Base-by-base conservation (phyloP, 2,888 invertebrate species). In the Siphlonurus alternatus region DNA sequence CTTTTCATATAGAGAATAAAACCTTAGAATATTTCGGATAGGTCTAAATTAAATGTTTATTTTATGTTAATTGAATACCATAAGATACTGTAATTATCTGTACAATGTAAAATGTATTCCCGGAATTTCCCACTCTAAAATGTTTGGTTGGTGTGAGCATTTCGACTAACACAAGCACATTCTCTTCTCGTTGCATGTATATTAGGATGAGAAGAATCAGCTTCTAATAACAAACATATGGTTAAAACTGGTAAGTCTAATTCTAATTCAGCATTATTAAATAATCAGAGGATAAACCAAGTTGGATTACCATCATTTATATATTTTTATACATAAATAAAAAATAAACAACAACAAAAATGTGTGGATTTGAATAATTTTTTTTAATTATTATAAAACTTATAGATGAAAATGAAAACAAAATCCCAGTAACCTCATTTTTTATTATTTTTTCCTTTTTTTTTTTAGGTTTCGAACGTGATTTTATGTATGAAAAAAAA, bases 171-270 rank as follows among this genome's bases (percentile, higher is more conserved):
- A 65, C 63, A 65, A 61, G 66, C 67, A 69, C 71, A 67, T 70
- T 72, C 71, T 73, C 72, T 74, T 85, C 83, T 70, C 84, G 67
- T 68, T 69, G 69, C 69, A 70, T 71, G 69, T 68, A 66, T 67
- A 68, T 69, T 72, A 94, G 93, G 93, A 95, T 80, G 94, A 94
- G 82, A 94, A 94, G 81, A 94, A 95, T 83, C 94, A 95, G 83
- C 86, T 94, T 79, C 86, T 95, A 76, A 91, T 93, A 77, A 91
- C 94, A 74, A 95, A 94, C 81, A 91, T 94, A 80, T 95, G 95
- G 95, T 84, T 94, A 73, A 93, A 93, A 83, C 81, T 93, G 84
- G 93, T 93, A 81, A 92, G 92, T 87, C 69, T 69, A 65, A 66
- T 51, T 51, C n/a, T 15, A 51, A 56, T 56, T 56, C 56, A 56